These are phyloP conservation scores for Malachius bipustulatus DNA, from an alignment of 2,888 invertebrate species.

Conservation along the genomic window DNA sequence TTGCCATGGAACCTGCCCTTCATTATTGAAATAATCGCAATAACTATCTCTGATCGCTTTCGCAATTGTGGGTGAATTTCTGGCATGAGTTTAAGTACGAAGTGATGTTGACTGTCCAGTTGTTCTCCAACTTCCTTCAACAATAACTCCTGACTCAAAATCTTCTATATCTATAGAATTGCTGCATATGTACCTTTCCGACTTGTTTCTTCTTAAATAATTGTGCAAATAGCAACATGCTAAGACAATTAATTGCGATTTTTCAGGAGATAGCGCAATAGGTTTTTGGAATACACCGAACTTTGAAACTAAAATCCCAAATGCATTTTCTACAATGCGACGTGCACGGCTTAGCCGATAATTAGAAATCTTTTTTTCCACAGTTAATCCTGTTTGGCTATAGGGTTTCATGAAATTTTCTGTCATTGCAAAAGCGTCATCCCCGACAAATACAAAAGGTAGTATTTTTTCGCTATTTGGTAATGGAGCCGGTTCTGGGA, in stretches of 20 bases:
- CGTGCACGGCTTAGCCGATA: background rate
- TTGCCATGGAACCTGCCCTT: slow-evolving; percentile 14
- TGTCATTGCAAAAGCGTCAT: slow-evolving; percentile 21
- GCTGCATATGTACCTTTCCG: background rate
- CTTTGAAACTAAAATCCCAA: background rate
- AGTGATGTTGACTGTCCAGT: too few relatives aligned
- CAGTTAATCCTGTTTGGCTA: slow-evolving; percentile 4
- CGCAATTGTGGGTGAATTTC: too few relatives aligned
- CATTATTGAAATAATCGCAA: slow-evolving; percentile 12
- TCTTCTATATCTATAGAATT: background rate
- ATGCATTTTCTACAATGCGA: background rate
- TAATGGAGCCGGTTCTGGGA: slow-evolving; percentile 12
- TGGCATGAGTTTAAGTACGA: too few relatives aligned
- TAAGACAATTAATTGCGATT: slow-evolving; percentile 16
- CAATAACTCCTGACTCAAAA: background rate
- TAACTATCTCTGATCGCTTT: slow-evolving; percentile 12
- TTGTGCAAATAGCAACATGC: slow-evolving; percentile 19
- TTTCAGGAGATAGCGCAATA: slow-evolving; percentile 12
- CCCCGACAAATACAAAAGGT: slow-evolving; percentile 13
- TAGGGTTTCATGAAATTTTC: slow-evolving; percentile 21
- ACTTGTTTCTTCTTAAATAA: background rate
- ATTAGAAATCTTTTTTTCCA: slow-evolving; percentile 1
- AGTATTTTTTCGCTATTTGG: background rate
- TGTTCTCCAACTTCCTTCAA: background rate
- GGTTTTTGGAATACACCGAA: slow-evolving; percentile 3